These are phyloP conservation scores for Nemopilema nomurai DNA, from an alignment of 30 jellyfish, hydroid and myxozoan species.

Conservation along the genomic window DNA sequence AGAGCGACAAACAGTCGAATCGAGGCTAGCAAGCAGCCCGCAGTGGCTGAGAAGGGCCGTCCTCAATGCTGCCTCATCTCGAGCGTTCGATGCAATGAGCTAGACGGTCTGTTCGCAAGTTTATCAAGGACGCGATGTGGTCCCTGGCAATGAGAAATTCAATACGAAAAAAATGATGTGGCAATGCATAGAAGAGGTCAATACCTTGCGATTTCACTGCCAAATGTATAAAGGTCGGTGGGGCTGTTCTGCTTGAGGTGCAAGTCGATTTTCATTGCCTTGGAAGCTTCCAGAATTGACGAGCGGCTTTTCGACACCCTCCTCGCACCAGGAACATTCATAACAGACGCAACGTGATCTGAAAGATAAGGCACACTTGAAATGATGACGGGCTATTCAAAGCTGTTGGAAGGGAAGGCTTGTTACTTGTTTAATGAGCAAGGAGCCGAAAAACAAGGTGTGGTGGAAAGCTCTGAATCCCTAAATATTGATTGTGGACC, in stretches of 20 bases:
- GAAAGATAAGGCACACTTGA: neutral
- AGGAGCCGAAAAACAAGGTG: no score
- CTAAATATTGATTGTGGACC: neutral
- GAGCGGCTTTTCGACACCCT: conserved; percentile 87
- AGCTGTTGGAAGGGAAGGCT: neutral
- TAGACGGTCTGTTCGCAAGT: no score
- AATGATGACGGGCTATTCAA: neutral
- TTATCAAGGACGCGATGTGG: no score
- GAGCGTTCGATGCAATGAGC: no score
- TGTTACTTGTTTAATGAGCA: neutral
- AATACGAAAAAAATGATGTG: neutral
- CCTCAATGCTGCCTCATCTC: no score
- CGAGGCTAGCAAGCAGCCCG: neutral
- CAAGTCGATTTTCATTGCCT: conserved; percentile 53
- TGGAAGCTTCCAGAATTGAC: conserved; percentile 62
- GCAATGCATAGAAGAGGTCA: neutral
- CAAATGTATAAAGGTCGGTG: conserved; percentile 67
- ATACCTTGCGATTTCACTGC: conserved; percentile 95
- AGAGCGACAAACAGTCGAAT: neutral
- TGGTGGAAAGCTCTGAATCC: no score
- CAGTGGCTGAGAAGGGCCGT: no score
- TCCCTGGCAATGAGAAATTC: neutral
- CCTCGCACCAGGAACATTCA: conserved; percentile 97
- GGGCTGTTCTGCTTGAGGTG: conserved; percentile 89
- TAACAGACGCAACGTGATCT: conserved; percentile 63